phyloP scores from a whole-genome alignment of 2,888 invertebrate species.

The Sussaba pulchella region DNA sequence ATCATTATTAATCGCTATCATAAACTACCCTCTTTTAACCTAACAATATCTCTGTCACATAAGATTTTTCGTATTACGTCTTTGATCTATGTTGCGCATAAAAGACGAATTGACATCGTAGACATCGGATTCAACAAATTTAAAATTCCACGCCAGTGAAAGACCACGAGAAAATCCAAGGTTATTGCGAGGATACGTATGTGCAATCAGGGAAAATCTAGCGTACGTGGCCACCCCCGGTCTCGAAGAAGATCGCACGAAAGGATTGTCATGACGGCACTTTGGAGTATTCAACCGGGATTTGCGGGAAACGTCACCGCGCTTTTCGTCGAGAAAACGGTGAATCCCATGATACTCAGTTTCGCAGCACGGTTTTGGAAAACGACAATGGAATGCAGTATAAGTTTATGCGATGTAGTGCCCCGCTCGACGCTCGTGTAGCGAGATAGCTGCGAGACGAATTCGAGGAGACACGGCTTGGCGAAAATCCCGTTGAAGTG shows the following conservation, averaged over 20 bases:
- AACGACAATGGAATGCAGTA: conserved; percentile 55
- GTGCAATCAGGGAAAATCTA: conserved; percentile 37
- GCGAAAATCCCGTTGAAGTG: conserved; percentile 24
- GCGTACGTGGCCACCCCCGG: conserved; percentile 45
- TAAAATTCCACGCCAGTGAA: conserved; percentile 22
- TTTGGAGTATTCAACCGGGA: conserved; percentile 9
- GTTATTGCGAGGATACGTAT: conserved; percentile 25
- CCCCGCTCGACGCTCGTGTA: conserved; percentile 9
- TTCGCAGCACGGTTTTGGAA: conserved; percentile 40
- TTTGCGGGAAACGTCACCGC: neutral
- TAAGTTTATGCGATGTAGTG: conserved; percentile 26
- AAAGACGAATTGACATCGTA: neutral
- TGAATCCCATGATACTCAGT: conserved; percentile 36
- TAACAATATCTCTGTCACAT: too few relatives aligned
- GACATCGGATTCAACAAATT: neutral
- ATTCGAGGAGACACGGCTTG: conserved; percentile 13
- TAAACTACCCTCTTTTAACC: too few relatives aligned
- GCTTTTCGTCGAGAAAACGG: conserved; percentile 14
- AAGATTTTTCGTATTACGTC: neutral
- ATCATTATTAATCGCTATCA: too few relatives aligned
- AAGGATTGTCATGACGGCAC: conserved; percentile 38
- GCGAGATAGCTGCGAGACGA: conserved; percentile 13
- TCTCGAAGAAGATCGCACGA: conserved; percentile 41
- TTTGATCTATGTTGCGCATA: neutral
- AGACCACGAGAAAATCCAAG: conserved; percentile 25